phyloP scores from a whole-genome alignment of 2,113 vertebrate species.

The Galbula dea region DNA sequence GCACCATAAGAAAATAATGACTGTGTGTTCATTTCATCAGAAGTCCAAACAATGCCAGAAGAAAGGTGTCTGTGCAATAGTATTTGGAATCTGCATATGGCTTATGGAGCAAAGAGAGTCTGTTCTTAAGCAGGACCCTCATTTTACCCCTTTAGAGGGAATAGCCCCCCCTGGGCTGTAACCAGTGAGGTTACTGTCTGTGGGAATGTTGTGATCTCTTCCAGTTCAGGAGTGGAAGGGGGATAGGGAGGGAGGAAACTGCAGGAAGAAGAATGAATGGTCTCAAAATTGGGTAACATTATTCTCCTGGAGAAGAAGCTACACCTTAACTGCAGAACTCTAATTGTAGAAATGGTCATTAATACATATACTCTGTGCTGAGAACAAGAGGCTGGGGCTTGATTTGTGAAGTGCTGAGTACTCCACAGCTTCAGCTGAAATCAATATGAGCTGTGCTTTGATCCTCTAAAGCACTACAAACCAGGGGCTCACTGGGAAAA shows the following conservation, averaged over 20 bases:
- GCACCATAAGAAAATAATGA: neutral
- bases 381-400: neutral
- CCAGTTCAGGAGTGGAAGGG: neutral
- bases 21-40: neutral
- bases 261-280: neutral
- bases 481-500: neutral
- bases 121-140: neutral
- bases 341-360: neutral
- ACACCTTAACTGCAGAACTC: neutral
- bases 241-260: neutral
- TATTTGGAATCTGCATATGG: neutral
- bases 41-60: neutral
- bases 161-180: neutral
- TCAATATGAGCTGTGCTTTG: neutral
- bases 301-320: neutral
- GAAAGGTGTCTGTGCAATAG: neutral
- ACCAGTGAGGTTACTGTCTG: neutral
- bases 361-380: neutral
- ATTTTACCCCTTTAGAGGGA: neutral
- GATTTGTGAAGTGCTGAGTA: neutral
- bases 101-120: neutral
- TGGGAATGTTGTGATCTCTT: accelerated
- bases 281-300: neutral
- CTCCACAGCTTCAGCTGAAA: neutral
- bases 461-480: neutral